These are phyloP conservation scores for Labroides dimidiatus DNA, from an alignment of 2,797 vertebrate species.

Conservation along the genomic window DNA sequence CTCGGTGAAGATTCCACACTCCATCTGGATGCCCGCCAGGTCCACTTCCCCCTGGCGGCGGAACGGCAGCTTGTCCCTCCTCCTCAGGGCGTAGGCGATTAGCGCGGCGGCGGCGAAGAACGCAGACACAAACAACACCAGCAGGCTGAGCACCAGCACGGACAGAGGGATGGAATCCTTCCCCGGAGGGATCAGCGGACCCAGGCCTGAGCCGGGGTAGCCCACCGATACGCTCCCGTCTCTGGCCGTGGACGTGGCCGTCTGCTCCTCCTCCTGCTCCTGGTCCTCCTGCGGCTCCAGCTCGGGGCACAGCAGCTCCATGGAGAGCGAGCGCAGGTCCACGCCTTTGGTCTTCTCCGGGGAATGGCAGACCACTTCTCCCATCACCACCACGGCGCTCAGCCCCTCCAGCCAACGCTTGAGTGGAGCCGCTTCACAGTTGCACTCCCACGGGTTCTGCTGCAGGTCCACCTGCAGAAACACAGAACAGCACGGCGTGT, in stretches of 20 bases:
- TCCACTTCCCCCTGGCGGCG: constrained; percentile 92
- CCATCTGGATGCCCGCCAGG: constrained; percentile 93
- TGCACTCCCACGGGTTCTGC: constrained; percentile 99
- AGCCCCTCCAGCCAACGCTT: constrained; percentile 97
- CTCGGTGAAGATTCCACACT: constrained; percentile 92
- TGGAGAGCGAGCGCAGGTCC: constrained; percentile 91
- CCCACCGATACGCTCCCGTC: constrained; percentile 82
- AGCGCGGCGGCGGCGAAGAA: constrained; percentile 94
- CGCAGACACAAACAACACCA: constrained; percentile 93
- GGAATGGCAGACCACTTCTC: constrained; percentile 95
- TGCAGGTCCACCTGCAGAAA: constrained; percentile 96
- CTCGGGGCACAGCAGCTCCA: constrained; percentile 92
- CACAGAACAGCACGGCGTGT: constrained; percentile 47
- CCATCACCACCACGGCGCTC: constrained; percentile 92
- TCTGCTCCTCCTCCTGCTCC: constrained; percentile 60
- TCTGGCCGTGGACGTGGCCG: constrained; percentile 62
- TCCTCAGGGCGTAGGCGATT: constrained; percentile 91
- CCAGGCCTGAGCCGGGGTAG: constrained; percentile 84
- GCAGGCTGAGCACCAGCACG: constrained; percentile 94
- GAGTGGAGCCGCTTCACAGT: constrained; percentile 92
- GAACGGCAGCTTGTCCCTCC: constrained; percentile 93
- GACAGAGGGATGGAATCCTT: constrained; percentile 93
- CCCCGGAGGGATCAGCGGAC: constrained; percentile 75
- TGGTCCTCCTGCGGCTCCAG: constrained; percentile 79
- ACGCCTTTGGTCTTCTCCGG: constrained; percentile 85